phyloP scores from a whole-genome alignment of 2,888 invertebrate genomes.

The Glyphotaelius pellucidus region DNA sequence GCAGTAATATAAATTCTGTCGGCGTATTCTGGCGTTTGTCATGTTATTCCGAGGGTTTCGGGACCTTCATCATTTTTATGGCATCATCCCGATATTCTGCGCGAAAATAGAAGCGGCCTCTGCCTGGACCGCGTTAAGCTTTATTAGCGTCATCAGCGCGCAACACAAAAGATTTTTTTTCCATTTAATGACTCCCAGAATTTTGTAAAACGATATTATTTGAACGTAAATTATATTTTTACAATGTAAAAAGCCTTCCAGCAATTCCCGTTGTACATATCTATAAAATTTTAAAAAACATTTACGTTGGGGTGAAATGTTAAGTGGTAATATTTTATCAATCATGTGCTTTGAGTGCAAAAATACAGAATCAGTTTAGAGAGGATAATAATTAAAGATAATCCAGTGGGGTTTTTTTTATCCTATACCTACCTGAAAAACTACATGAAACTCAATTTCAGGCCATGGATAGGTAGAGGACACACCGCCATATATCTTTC shows the following conservation, averaged over 20 bases:
- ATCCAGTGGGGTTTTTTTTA: no score
- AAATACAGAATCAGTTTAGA: no score
- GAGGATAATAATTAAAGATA: no score
- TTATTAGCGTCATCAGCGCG: background rate
- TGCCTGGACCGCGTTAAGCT: background rate
- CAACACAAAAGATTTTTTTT: background rate
- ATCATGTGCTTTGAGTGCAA: no score
- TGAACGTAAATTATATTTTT: background rate
- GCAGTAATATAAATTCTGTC: background rate
- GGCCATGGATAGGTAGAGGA: no score
- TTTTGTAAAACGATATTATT: background rate
- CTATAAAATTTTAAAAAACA: no score
- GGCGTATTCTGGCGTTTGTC: background rate
- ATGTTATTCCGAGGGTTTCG: background rate
- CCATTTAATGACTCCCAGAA: background rate
- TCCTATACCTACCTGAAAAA: no score
- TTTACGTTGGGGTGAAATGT: no score
- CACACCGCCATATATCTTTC: no score
- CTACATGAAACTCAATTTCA: no score
- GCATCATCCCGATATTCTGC: background rate
- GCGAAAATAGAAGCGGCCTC: background rate
- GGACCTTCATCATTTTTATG: background rate
- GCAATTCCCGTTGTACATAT: background rate
- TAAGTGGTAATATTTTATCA: no score
- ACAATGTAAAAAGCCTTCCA: background rate